phyloP scores from a whole-genome alignment of 2,113 vertebrate species.

The Nematolebias whitei region DNA sequence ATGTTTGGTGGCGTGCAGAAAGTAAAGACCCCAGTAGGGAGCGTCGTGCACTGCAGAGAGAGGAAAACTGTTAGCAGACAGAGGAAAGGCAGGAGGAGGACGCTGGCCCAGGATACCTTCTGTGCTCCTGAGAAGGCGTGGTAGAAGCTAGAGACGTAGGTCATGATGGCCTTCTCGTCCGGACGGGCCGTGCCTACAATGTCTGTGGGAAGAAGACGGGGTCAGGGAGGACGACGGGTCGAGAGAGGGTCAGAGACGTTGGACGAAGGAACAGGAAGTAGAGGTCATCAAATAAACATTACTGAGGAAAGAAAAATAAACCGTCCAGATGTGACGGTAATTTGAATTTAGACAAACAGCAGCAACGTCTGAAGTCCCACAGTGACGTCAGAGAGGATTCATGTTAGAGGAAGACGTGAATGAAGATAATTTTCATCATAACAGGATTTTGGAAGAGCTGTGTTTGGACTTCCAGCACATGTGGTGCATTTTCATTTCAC shows the following conservation, averaged over 20 bases:
- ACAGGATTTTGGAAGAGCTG: too few species aligned
- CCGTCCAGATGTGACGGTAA: slow-evolving; percentile 21
- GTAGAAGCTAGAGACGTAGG: slow-evolving; percentile 99
- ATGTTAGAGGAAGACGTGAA: too few species aligned
- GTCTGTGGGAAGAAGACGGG: slow-evolving; percentile 81
- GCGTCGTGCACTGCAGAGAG: slow-evolving; percentile 75
- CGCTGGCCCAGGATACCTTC: slow-evolving; percentile 95
- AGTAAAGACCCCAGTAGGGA: slow-evolving; percentile 65
- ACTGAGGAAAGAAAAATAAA: slow-evolving; percentile 27
- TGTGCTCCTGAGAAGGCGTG: slow-evolving; percentile 99
- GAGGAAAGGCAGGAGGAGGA: slow-evolving; percentile 66
- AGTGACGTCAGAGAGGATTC: not conserved
- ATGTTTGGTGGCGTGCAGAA: slow-evolving; percentile 77
- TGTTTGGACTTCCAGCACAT: too few species aligned
- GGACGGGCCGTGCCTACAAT: slow-evolving; percentile 98
- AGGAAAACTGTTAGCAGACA: slow-evolving; percentile 82
- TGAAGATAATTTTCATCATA: too few species aligned
- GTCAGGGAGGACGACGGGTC: slow-evolving; percentile 16
- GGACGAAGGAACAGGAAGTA: slow-evolving; percentile 60
- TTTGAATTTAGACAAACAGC: not conserved
- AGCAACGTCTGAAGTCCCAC: not conserved
- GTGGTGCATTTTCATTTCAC: not conserved
- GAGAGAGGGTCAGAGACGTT: slow-evolving; percentile 24
- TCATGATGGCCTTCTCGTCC: slow-evolving; percentile 99
- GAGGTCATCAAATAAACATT: slow-evolving; percentile 37